A percentile compares a stretch with the other conserved stretches of the same genome.
These are phyloP conservation scores for Rhabdomys pumilio DNA, from an alignment of 2,797 vertebrate species.

Conservation along the genomic window DNA sequence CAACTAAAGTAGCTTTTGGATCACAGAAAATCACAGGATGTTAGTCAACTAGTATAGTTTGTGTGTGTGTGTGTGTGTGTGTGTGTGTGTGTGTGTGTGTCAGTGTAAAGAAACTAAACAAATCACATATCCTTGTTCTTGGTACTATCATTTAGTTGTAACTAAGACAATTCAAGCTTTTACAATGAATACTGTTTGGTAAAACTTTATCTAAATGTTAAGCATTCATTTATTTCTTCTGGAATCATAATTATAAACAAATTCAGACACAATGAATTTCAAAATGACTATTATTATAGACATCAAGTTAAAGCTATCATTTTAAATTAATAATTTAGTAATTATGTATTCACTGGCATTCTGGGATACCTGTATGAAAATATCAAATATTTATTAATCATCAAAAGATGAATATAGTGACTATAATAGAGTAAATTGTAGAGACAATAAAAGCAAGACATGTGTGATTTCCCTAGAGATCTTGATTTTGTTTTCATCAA, in stretches of 20 bases:
- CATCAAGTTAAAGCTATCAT: neutral
- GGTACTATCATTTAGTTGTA: neutral
- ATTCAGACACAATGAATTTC: neutral
- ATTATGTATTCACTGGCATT: neutral
- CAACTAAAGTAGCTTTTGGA: neutral
- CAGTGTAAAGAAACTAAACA: neutral
- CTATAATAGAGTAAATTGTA: neutral
- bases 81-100: no score
- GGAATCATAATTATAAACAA: neutral
- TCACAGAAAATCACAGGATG: neutral
- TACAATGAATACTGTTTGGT: neutral
- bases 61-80: neutral
- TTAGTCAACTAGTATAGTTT: neutral
- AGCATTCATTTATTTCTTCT: neutral
- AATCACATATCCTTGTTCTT: neutral
- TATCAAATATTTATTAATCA: neutral
- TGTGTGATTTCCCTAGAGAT: neutral
- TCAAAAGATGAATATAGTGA: neutral
- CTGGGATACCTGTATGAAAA: neutral
- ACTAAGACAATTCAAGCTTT: neutral
- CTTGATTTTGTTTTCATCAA: neutral
- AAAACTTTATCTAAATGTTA: constrained; percentile 21
- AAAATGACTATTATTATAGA: neutral
- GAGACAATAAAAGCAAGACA: neutral
- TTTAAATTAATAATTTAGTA: neutral